phyloP scores from a whole-genome alignment of 2,888 invertebrate species.

The Antheraea yamamai region DNA sequence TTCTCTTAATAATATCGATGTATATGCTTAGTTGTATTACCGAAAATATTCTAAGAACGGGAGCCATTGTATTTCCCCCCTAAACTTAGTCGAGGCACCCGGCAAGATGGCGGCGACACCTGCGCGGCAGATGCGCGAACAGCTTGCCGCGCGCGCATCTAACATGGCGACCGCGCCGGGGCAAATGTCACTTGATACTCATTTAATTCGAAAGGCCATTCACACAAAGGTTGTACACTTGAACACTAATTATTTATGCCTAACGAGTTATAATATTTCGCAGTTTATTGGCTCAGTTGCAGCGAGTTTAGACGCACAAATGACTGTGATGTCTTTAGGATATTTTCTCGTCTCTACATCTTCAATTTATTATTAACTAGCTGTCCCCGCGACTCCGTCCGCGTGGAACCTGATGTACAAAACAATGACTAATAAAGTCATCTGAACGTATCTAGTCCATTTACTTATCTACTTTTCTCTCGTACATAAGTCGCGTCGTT shows the following conservation, averaged over 20 bases:
- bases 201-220: constrained; percentile 4
- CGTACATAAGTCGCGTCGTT: too few species aligned
- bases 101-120: constrained; percentile 32
- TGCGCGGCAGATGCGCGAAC: constrained; percentile 36
- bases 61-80: constrained; percentile 5
- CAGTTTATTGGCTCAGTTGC: background rate
- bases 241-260: background rate
- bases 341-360: too few species aligned
- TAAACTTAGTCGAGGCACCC: background rate
- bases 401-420: too few species aligned
- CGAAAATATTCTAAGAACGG: constrained; percentile 14
- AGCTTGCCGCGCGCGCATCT: constrained; percentile 29
- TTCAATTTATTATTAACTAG: too few species aligned
- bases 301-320: too few species aligned
- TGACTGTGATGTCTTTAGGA: too few species aligned
- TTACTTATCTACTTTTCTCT: too few species aligned
- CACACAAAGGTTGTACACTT: background rate
- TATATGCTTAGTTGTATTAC: background rate
- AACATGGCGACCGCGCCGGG: constrained; percentile 16
- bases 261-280: background rate
- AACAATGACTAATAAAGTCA: too few species aligned
- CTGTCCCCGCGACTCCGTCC: too few species aligned
- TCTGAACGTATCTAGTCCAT: too few species aligned
- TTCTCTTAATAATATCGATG: background rate
- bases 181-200: constrained; percentile 18